Evolutionary conservation across 2,113 vertebrate species (phyloP), one percentile per base, ranked within the genome.

Genomic region (Gnathonemus longibarbis): DNA sequence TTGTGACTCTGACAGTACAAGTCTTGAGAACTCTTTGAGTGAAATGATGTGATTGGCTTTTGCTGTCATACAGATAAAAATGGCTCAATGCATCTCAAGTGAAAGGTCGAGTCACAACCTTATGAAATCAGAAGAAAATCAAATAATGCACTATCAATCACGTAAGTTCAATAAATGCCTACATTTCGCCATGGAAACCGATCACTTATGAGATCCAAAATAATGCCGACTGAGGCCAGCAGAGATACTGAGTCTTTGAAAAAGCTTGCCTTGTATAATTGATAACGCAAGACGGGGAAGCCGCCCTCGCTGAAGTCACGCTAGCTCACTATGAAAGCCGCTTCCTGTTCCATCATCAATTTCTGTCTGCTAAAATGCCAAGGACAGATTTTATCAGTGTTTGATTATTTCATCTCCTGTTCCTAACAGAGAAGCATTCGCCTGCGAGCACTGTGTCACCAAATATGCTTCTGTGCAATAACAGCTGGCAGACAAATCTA

Each of bases 341-440:
- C 91, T 50, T n/a, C 91, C 93, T 91, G 88, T 88, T 91, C 84
- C 89, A 91, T 92, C 53, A 92, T 91, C 56, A 88, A 49, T 89
- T 83, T 84, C 52, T 90, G 87, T 52, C 50, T 77, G 80, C 31
- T 19, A 24, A 77, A 88, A 48, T 42, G 53, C 90, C 88, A 91
- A 92, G 91, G 91, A 93, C 92, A 90, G 92, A 92, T 87, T 46
- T 87, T 90, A 88, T 89, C 87, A 85, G 56, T 89, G 88, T 91
- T 89, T 35, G 27, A 87, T 86, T 24, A 80, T 90, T 53, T 87
- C 85, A 87, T 91, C 39, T 88, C 62, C 80, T 77, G 84, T 92
- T 88, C 49, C 74, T 50, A 88, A 56, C 56, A 49, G 80, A 66
- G 50, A 27, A 56, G 17, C 27, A 49, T 46, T 87, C 27, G 5